phyloP scores from a whole-genome alignment of 2,113 vertebrate genomes.

The Tyrannus savana region DNA sequence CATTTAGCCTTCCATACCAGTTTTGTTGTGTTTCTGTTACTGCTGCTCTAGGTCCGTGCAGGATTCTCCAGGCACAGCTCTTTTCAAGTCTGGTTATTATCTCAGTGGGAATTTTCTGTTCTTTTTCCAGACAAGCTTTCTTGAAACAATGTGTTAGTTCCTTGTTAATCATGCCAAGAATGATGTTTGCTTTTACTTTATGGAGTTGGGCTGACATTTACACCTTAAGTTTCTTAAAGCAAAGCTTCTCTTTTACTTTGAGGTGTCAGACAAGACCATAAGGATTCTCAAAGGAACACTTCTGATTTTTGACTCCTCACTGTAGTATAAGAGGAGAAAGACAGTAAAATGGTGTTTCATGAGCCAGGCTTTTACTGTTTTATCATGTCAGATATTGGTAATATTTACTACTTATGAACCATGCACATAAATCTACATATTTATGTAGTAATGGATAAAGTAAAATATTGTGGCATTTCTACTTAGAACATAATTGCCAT shows the following conservation, averaged over 20 bases:
- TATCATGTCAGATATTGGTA: slow-evolving; percentile 15
- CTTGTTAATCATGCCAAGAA: background rate
- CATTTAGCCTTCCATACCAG: background rate
- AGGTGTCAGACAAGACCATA: background rate
- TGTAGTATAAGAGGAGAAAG: background rate
- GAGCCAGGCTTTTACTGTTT: slow-evolving; percentile 2
- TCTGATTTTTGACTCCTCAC: background rate
- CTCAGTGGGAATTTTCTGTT: background rate
- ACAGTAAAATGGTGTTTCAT: background rate
- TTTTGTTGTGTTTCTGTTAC: background rate
- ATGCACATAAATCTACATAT: slow-evolving; percentile 41
- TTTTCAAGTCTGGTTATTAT: background rate
- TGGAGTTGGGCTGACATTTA: background rate
- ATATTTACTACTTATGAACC: slow-evolving; percentile 32
- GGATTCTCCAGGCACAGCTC: background rate
- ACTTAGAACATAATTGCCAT: slow-evolving; percentile 34
- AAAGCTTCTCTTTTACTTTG: background rate
- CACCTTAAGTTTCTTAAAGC: background rate
- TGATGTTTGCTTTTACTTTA: background rate
- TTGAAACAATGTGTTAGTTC: background rate
- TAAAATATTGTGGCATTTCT: slow-evolving; percentile 47
- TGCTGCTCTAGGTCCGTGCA: background rate
- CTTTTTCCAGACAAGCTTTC: background rate
- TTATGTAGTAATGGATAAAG: slow-evolving; percentile 27
- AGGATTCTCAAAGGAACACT: background rate